Percentiles rank a stretch among this genome's conserved stretches.
Conservation (phyloP, 2,113 vertebrate species). For the Oophaga pumilio region DNA sequence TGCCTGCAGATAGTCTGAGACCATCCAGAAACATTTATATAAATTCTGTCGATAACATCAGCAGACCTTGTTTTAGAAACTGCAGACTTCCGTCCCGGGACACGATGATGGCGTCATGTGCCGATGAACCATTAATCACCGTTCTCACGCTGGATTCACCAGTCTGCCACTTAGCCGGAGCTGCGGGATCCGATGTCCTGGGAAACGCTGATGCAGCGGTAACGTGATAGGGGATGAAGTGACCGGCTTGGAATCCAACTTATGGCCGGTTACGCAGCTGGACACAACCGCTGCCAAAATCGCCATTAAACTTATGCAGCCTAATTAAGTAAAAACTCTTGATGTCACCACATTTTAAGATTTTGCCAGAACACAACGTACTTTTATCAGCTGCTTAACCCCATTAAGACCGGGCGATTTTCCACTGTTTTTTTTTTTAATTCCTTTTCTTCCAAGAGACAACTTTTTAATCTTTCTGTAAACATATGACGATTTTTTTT, state of each 20-base stretch:
- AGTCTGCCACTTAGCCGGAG: background rate
- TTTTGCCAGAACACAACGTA: too few species aligned
- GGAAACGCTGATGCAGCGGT: constrained; percentile 3
- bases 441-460: too few species aligned
- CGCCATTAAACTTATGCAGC: background rate
- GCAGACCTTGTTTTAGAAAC: background rate
- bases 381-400: too few species aligned
- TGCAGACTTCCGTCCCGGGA: background rate
- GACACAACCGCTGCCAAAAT: background rate
- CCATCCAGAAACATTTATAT: background rate
- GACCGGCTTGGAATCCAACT: background rate
- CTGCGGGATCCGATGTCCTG: background rate
- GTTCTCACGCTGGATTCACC: background rate
- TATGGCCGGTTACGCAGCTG: background rate
- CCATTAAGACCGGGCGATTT: too few species aligned
- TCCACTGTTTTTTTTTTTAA: too few species aligned
- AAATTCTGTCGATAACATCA: background rate
- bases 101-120: background rate
- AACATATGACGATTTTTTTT: too few species aligned
- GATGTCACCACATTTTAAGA: background rate
- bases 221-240: constrained; percentile 25
- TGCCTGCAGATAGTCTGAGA: background rate
- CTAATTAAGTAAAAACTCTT: background rate
- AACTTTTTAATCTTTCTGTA: too few species aligned
- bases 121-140: background rate